Evolutionary conservation across 2,888 invertebrate species (phyloP).

Genomic region (Sisyra nigra): DNA sequence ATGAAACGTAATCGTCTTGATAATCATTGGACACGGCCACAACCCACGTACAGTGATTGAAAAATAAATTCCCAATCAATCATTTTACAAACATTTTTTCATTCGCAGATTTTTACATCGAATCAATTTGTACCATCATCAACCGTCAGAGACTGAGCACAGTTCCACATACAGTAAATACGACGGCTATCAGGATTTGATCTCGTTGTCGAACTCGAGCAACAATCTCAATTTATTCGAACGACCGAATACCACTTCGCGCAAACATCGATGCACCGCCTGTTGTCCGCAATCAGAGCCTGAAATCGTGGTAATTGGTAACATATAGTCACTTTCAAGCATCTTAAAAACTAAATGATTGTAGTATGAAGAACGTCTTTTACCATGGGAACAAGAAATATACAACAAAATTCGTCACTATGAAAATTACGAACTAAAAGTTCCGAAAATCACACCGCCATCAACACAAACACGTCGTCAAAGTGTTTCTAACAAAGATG

Average conservation of each 20-base stretch:
- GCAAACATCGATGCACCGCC: conserved; percentile 5
- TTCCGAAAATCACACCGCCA: neutral
- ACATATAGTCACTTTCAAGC: neutral
- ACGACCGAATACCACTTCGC: too few species aligned
- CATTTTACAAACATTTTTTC: conserved; percentile 4
- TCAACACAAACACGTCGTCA: neutral
- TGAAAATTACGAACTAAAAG: too few species aligned
- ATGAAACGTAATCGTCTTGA: conserved; percentile 50
- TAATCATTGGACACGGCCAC: conserved; percentile 46
- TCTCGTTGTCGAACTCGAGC: too few species aligned
- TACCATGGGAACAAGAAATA: conserved; percentile 7
- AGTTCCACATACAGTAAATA: neutral
- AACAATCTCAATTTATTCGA: too few species aligned
- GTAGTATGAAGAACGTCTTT: conserved; percentile 5
- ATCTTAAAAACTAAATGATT: neutral
- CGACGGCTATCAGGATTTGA: neutral
- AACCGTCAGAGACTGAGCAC: conserved; percentile 2
- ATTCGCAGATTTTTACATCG: conserved; percentile 18
- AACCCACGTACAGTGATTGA: conserved; percentile 33
- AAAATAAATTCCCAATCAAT: too few species aligned
- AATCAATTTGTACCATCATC: conserved; percentile 12
- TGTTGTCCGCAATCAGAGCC: conserved; percentile 4
- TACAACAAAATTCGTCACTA: neutral
- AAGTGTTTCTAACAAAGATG: neutral
- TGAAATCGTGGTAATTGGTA: conserved; percentile 2